Evolutionary conservation across 2,888 invertebrate genomes (phyloP).

Genomic region (Lordiphosa andalusiaca): DNA sequence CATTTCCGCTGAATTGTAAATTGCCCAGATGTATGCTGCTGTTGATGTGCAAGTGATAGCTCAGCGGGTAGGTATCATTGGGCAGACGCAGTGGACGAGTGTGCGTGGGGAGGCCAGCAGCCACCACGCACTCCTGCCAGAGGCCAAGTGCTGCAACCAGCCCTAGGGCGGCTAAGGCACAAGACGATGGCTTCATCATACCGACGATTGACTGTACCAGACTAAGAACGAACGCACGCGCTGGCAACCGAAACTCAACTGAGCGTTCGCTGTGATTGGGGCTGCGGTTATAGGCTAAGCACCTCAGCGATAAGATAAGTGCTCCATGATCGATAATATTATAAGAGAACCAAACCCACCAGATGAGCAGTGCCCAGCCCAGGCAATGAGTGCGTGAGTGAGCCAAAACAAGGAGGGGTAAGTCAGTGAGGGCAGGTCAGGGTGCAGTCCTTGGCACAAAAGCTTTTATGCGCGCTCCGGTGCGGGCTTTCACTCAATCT

Average conservation of each 20-base stretch:
- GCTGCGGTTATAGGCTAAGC: conserved; percentile 38
- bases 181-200: conserved; percentile 38
- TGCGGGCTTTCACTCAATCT: conserved; percentile 25
- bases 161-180: conserved; percentile 17
- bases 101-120: background rate
- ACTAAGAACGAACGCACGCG: conserved; percentile 41
- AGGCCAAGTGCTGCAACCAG: conserved; percentile 30
- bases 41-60: conserved; percentile 81
- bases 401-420: background rate
- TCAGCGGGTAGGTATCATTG: conserved; percentile 81
- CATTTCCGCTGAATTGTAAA: conserved; percentile 69
- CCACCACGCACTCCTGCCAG: conserved; percentile 15
- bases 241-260: conserved; percentile 58
- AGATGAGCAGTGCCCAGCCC: background rate
- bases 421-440: conserved; percentile 44
- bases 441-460: conserved; percentile 38
- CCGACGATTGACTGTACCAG: conserved; percentile 12
- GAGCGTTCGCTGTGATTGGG: conserved; percentile 29
- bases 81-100: conserved; percentile 81
- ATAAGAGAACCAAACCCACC: conserved; percentile 10
- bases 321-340: conserved; percentile 30
- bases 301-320: conserved; percentile 58
- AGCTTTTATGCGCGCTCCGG: conserved; percentile 10
- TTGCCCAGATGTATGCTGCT: conserved; percentile 70
- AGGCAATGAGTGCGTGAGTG: conserved; percentile 1